These are phyloP conservation scores for Lymantria dispar DNA, from an alignment of 2,888 invertebrate genomes.

Conservation along the genomic window DNA sequence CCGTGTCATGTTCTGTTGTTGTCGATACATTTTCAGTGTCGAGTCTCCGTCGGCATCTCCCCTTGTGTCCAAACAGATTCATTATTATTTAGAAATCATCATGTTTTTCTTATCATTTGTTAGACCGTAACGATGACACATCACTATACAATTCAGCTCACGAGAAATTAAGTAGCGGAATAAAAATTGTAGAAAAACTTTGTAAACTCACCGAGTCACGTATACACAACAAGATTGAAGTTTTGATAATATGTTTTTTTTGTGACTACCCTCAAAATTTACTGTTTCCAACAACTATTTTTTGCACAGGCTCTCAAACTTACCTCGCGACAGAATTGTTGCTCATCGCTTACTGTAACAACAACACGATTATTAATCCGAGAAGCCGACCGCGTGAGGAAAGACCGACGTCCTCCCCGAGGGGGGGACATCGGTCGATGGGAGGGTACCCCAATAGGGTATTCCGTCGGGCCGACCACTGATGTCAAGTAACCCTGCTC, in stretches of 20 bases:
- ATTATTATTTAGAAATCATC: neutral
- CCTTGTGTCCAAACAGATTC: neutral
- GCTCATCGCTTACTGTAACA: no score
- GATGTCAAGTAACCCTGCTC: no score
- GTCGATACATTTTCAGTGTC: no score
- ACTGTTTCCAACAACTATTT: no score
- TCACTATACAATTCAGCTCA: constrained; percentile 13
- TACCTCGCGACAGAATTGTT: no score
- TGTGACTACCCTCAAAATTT: constrained; percentile 20
- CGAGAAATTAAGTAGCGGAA: constrained; percentile 9
- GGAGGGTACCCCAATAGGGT: no score
- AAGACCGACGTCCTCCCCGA: no score
- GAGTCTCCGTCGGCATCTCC: neutral
- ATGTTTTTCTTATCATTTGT: constrained; percentile 6
- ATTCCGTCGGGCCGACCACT: no score
- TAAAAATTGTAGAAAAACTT: constrained; percentile 14
- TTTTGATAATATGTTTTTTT: constrained; percentile 26
- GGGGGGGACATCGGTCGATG: no score
- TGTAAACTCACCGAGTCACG: constrained; percentile 1
- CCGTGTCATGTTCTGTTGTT: neutral
- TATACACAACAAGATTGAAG: constrained; percentile 28
- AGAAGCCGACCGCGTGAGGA: no score
- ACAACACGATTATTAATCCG: no score
- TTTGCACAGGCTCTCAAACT: no score
- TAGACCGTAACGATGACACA: constrained; percentile 16